A percentile compares a stretch with the other conserved stretches of the same genome.
Conservation (phyloP, 2,113 vertebrate genomes). For the Anguilla japonica region DNA sequence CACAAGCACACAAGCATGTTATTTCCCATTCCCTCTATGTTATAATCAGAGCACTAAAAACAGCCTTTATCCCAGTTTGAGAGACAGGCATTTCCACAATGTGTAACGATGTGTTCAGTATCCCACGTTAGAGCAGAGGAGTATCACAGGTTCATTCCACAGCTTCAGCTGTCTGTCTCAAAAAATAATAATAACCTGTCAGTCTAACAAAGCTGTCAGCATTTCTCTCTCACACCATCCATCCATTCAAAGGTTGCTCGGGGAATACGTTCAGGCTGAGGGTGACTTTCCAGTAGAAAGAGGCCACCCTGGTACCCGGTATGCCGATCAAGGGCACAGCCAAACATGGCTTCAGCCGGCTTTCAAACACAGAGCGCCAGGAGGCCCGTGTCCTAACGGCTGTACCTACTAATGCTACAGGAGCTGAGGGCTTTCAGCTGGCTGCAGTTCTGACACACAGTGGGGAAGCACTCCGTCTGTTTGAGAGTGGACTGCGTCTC, state of each 20-base stretch:
- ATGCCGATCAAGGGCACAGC: neutral
- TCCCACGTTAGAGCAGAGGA: neutral
- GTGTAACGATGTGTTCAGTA: neutral
- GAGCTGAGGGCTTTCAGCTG: neutral
- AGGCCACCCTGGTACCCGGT: neutral
- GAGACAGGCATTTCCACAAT: constrained; percentile 7
- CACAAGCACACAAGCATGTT: constrained; percentile 1
- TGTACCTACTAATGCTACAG: neutral
- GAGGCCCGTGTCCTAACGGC: neutral
- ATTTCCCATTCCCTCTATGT: constrained; percentile 3
- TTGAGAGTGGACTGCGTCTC: too few relatives aligned
- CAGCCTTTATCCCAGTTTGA: neutral
- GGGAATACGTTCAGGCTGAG: neutral
- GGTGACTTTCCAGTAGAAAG: neutral
- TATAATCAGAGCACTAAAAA: constrained; percentile 14
- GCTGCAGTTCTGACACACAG: neutral
- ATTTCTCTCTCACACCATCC: neutral
- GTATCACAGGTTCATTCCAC: neutral
- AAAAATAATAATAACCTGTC: neutral
- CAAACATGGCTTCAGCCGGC: neutral
- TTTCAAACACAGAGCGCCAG: neutral
- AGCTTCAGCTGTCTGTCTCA: constrained; percentile 23
- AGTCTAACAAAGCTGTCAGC: neutral
- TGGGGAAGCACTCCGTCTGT: neutral
- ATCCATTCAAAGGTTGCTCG: neutral